Evolutionary conservation across 1,140 invertebrate genomes (phyloP).

Genomic region (Hormaphis cornu): DNA sequence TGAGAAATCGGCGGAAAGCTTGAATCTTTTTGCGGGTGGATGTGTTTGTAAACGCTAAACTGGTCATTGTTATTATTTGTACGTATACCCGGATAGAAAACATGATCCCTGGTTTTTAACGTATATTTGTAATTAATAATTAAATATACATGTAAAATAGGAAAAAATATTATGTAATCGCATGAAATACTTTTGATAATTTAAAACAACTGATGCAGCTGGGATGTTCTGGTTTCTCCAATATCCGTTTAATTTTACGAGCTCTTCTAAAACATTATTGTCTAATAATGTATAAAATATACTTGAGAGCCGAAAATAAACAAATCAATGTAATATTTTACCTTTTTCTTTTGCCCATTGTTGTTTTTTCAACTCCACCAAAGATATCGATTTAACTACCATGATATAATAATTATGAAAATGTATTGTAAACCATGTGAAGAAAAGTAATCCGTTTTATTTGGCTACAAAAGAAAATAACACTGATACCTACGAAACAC

Average conservation of each 20-base stretch:
- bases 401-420: not conserved
- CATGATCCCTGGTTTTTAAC: not conserved
- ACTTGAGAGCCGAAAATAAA: not conserved
- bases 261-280: not conserved
- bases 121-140: too few relatives aligned
- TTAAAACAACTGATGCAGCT: not conserved
- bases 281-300: too few relatives aligned
- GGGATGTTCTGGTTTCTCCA: constrained; percentile 20
- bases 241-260: constrained; percentile 9
- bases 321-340: constrained; percentile 37
- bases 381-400: constrained; percentile 40
- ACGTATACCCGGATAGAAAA: not conserved
- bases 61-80: not conserved
- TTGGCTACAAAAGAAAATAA: not conserved
- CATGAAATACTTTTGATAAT: not conserved
- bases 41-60: not conserved
- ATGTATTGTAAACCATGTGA: not conserved
- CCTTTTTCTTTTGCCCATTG: constrained; percentile 68
- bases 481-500: not conserved
- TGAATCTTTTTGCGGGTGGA: not conserved
- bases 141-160: too few relatives aligned
- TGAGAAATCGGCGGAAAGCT: constrained; percentile 17
- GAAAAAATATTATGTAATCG: not conserved
- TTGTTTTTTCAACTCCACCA: constrained; percentile 61
- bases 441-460: not conserved